These are phyloP conservation scores for Sipunculus nudus DNA, from an alignment of 2,888 invertebrate genomes.

Conservation along the genomic window DNA sequence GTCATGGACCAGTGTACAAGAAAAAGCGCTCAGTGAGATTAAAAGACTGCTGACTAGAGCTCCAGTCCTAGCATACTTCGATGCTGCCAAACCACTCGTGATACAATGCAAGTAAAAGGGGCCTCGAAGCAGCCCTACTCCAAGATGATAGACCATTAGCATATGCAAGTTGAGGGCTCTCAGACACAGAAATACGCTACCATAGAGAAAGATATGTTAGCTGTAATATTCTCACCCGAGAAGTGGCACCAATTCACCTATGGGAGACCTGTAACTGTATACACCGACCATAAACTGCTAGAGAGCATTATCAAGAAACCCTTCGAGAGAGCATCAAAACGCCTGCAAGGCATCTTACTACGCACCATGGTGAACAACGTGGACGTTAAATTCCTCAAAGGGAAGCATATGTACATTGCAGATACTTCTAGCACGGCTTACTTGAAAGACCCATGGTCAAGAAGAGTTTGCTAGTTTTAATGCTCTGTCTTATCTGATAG, in stretches of 20 bases:
- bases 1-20: no score
- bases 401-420: slow-evolving; percentile 4
- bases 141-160: slow-evolving; percentile 8
- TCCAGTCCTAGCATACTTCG: no score
- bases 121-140: no score
- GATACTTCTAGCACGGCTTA: neutral
- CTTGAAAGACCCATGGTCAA: no score
- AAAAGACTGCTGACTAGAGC: no score
- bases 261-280: slow-evolving; percentile 2
- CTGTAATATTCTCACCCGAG: slow-evolving; percentile 3
- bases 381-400: neutral
- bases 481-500: no score
- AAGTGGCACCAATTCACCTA: slow-evolving; percentile 4
- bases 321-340: slow-evolving; percentile 2
- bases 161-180: slow-evolving; percentile 11
- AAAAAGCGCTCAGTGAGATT: no score
- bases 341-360: slow-evolving; percentile 9
- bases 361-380: neutral
- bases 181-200: slow-evolving; percentile 4
- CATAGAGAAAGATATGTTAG: slow-evolving; percentile 8
- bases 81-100: no score
- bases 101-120: no score
- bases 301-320: slow-evolving; percentile 5
- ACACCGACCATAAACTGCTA: slow-evolving; percentile 4
- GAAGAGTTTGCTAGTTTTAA: no score